Conservation (phyloP, 2,797 vertebrate species). For the Salmo trutta region DNA sequence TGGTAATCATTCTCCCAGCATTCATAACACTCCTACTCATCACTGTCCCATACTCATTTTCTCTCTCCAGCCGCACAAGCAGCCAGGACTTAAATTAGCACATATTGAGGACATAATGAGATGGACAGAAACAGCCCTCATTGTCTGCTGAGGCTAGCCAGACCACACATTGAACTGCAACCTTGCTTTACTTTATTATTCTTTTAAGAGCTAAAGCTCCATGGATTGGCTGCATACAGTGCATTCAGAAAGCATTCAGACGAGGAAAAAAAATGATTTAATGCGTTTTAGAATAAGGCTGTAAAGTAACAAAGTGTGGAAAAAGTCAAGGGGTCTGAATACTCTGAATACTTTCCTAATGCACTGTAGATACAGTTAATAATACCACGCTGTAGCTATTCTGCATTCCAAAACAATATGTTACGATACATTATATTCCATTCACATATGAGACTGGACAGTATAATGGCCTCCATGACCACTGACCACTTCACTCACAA, state of each 20-base stretch:
- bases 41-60: slow-evolving; percentile 14
- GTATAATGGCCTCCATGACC: background rate
- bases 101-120: background rate
- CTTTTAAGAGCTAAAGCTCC: background rate
- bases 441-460: background rate
- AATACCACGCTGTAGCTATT: background rate
- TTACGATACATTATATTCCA: background rate
- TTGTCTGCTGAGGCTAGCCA: background rate
- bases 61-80: background rate
- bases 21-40: slow-evolving; percentile 33
- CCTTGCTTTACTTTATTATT: background rate
- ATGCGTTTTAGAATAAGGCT: too few relatives aligned
- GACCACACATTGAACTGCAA: background rate
- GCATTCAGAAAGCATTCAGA: too few relatives aligned
- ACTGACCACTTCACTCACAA: background rate
- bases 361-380: background rate
- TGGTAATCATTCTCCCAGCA: slow-evolving; percentile 40
- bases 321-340: too few relatives aligned
- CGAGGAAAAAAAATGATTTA: too few relatives aligned
- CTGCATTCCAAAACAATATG: background rate
- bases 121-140: background rate
- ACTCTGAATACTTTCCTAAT: too few relatives aligned
- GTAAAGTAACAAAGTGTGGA: too few relatives aligned
- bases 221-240: background rate
- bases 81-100: background rate